Evolutionary conservation across 2,888 invertebrate species (phyloP).

Genomic region (Drosophila austrosaltans): DNA sequence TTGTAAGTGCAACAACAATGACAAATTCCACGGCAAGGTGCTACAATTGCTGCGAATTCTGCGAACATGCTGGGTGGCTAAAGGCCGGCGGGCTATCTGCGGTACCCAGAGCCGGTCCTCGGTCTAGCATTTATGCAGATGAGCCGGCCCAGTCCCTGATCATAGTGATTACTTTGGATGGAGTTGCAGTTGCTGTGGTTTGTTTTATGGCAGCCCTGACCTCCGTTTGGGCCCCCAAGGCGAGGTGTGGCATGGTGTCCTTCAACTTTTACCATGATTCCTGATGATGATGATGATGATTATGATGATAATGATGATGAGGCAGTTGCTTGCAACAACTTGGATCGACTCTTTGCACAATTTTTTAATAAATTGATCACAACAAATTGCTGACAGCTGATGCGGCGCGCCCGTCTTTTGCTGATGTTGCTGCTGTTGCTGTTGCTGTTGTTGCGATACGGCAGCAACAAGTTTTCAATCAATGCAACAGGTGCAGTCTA

Average conservation of each 20-base stretch:
- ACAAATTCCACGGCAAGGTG: conserved; percentile 71
- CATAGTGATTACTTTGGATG: conserved; percentile 53
- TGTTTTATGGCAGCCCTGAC: neutral
- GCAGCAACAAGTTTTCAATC: conserved; percentile 75
- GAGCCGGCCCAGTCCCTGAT: conserved; percentile 39
- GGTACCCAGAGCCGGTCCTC: neutral
- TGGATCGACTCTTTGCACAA: conserved; percentile 16
- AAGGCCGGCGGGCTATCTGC: conserved; percentile 16
- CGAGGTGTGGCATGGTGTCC: conserved; percentile 49
- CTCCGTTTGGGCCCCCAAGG: conserved; percentile 48
- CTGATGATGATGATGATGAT: neutral
- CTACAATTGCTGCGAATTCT: conserved; percentile 69
- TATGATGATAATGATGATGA: conserved; percentile 33
- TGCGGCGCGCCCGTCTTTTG: conserved; percentile 59
- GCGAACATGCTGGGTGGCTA: conserved; percentile 71
- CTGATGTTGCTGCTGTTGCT: conserved; percentile 33
- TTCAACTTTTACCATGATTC: conserved; percentile 50
- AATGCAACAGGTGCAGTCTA: conserved; percentile 72
- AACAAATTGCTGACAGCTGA: conserved; percentile 82
- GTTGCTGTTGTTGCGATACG: conserved; percentile 10
- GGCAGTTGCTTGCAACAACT: conserved; percentile 16
- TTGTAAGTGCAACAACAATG: conserved; percentile 56
- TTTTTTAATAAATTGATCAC: conserved; percentile 80
- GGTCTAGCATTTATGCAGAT: conserved; percentile 14
- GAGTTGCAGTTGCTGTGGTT: neutral